Conservation (phyloP, 1,140 invertebrate species). For the Achatina immaculata region DNA sequence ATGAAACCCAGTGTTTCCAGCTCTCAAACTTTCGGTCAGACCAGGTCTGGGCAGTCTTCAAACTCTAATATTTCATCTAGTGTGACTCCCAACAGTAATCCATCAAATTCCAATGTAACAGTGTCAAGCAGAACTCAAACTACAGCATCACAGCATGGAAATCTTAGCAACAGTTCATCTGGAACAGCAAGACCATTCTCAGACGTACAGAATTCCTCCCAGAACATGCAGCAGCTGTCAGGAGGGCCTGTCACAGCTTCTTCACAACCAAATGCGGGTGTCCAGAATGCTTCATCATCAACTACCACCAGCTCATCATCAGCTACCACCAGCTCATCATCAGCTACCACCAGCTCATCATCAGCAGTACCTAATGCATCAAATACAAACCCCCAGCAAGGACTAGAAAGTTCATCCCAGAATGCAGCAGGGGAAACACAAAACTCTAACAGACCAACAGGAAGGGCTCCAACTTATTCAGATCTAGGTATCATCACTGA, state of each 20-base stretch:
- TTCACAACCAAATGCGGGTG: background rate
- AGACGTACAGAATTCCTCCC: background rate
- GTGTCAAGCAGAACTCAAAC: background rate
- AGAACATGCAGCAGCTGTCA: background rate
- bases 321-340: background rate
- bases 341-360: background rate
- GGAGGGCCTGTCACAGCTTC: background rate
- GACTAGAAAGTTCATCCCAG: constrained; percentile 80
- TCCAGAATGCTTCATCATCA: background rate
- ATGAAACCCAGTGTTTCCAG: background rate
- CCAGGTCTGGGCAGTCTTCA: background rate
- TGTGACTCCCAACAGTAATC: background rate
- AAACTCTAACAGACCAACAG: constrained; percentile 57
- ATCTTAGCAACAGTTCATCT: background rate
- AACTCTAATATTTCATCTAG: background rate
- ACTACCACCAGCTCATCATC: background rate
- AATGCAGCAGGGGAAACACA: constrained; percentile 52
- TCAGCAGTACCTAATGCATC: background rate
- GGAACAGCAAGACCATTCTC: background rate
- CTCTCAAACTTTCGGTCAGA: background rate
- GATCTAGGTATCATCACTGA: constrained; percentile 53
- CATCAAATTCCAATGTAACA: background rate
- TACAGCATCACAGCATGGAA: background rate
- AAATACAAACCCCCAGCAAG: constrained; percentile 73
- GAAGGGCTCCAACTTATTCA: constrained; percentile 24